Conservation (phyloP, 1,140 invertebrate genomes). For the Bombus huntii region DNA sequence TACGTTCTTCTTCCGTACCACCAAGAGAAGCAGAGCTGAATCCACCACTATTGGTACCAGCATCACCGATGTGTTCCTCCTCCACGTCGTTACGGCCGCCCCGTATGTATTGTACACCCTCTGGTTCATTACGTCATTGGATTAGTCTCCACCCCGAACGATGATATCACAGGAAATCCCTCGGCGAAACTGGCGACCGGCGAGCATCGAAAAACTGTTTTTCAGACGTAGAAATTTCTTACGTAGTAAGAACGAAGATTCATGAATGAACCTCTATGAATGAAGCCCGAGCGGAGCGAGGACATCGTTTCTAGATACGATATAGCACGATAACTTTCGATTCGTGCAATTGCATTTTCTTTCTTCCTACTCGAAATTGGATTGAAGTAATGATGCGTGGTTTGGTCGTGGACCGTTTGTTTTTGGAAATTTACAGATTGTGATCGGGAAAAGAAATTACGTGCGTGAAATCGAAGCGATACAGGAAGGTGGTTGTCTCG, state of each 20-base stretch:
- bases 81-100: conserved; percentile 43
- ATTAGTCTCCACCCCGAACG: conserved; percentile 45
- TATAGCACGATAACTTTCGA: neutral
- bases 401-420: too few relatives aligned
- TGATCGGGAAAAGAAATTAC: neutral
- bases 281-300: neutral
- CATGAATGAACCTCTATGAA: conserved; percentile 54
- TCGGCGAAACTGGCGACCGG: neutral
- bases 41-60: conserved; percentile 40
- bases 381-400: neutral
- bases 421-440: too few relatives aligned
- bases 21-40: conserved; percentile 50
- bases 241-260: neutral
- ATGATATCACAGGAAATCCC: conserved; percentile 1
- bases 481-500: neutral
- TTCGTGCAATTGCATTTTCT: neutral
- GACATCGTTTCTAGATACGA: neutral
- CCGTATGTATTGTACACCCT: conserved; percentile 27
- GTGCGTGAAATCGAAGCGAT: neutral
- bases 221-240: neutral
- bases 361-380: neutral
- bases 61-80: conserved; percentile 42
- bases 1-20: conserved; percentile 52
- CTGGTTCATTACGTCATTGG: conserved; percentile 54
- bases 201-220: conserved; percentile 15